These are phyloP conservation scores for Nephrotoma flavescens DNA, from an alignment of 2,888 invertebrate species.

Conservation along the genomic window DNA sequence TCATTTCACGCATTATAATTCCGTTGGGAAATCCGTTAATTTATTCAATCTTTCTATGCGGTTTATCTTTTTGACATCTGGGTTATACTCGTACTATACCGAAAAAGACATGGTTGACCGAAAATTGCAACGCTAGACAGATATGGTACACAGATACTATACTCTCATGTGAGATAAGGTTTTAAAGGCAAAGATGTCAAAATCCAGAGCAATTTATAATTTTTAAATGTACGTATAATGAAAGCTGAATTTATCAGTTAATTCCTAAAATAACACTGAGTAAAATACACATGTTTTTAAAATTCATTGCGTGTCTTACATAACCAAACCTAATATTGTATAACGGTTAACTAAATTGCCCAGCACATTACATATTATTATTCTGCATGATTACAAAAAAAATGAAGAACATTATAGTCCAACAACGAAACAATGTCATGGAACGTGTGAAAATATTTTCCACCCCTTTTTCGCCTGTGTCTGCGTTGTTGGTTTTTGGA, in stretches of 20 bases:
- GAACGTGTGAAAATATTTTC: not conserved
- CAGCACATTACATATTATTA: not conserved
- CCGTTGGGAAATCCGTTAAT: not conserved
- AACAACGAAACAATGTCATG: not conserved
- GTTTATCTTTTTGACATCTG: not conserved
- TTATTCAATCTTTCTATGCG: not conserved
- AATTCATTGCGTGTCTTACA: not conserved
- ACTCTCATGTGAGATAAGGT: not conserved
- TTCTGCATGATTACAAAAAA: not conserved
- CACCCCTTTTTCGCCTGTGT: not conserved
- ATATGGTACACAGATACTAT: too few relatives aligned
- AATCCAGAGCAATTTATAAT: not conserved
- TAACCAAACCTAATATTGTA: not conserved
- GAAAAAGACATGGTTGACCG: not conserved
- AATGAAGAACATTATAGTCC: not conserved
- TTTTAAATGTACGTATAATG: too few relatives aligned
- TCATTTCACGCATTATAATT: not conserved
- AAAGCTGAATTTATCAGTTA: not conserved
- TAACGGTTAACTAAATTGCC: not conserved
- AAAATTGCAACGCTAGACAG: not conserved
- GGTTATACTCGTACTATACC: not conserved
- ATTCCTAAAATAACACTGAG: not conserved
- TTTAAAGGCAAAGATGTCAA: not conserved
- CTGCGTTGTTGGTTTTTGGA: not conserved
- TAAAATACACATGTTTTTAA: not conserved